phyloP scores from a whole-genome alignment of 2,797 vertebrate genomes.

The Lacerta bilineata region DNA sequence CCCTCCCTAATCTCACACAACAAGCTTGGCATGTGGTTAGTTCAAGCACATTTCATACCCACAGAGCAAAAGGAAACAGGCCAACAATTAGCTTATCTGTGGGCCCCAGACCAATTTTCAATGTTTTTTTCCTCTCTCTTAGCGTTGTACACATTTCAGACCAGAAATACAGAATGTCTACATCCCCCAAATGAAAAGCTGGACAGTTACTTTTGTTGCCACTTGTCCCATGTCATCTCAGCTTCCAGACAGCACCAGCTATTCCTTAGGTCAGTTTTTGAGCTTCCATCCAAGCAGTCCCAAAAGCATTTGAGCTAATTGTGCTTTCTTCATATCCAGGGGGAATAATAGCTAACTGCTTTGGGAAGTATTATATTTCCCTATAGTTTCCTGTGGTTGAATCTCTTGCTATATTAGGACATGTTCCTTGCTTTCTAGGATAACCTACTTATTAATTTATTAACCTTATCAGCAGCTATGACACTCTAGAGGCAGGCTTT shows the following conservation, averaged over 20 bases:
- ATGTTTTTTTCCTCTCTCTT: background rate
- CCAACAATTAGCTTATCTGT: background rate
- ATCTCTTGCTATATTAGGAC: constrained; percentile 21
- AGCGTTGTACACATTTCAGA: background rate
- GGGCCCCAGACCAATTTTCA: background rate
- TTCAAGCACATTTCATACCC: background rate
- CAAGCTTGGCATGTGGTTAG: background rate
- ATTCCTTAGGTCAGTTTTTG: background rate
- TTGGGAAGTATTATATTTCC: constrained; percentile 38
- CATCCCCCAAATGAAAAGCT: background rate
- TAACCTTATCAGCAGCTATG: constrained; percentile 20
- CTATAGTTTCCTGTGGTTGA: constrained; percentile 30
- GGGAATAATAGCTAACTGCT: constrained; percentile 23
- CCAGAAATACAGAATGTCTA: background rate
- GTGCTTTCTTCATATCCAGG: background rate
- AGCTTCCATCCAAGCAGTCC: background rate
- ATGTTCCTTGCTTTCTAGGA: constrained; percentile 38
- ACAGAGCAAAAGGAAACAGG: background rate
- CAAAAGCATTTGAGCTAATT: constrained; percentile 6
- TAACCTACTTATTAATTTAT: constrained; percentile 35
- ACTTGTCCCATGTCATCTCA: background rate
- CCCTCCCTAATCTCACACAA: background rate
- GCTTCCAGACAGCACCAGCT: background rate
- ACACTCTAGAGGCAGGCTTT: constrained; percentile 15
- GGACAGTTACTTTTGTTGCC: background rate